Evolutionary conservation across 2,888 invertebrate species (phyloP).

Genomic region (Macaria liturata): DNA sequence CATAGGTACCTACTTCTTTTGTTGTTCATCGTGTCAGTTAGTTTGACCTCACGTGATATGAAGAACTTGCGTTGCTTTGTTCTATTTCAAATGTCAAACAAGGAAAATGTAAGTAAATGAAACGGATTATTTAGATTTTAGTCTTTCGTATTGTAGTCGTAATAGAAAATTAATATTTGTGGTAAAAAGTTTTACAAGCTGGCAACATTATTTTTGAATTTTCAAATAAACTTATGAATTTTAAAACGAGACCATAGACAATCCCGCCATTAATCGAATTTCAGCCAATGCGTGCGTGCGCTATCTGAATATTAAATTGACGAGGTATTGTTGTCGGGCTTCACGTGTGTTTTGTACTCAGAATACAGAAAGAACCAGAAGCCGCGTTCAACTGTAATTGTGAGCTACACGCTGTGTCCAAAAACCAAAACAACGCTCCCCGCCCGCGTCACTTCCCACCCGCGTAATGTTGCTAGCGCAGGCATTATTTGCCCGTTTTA

Average conservation of each 20-base stretch:
- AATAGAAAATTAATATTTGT: not conserved
- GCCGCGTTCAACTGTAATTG: too few species aligned
- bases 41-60: slow-evolving; percentile 23
- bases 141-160: too few species aligned
- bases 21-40: slow-evolving; percentile 19
- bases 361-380: too few species aligned
- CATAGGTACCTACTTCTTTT: slow-evolving; percentile 20
- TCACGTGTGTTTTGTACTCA: slow-evolving; percentile 55
- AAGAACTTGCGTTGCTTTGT: not conserved
- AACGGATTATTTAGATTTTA: too few species aligned
- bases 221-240: not conserved
- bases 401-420: too few species aligned
- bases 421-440: too few species aligned
- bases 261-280: slow-evolving; percentile 24
- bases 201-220: not conserved
- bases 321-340: slow-evolving; percentile 58
- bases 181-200: slow-evolving; percentile 5
- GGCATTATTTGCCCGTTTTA: too few species aligned
- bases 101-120: too few species aligned
- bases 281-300: slow-evolving; percentile 22
- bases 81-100: not conserved
- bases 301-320: slow-evolving; percentile 57
- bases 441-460: too few species aligned
- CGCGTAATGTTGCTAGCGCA: too few species aligned
- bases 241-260: slow-evolving; percentile 23